A percentile compares a stretch with the other conserved stretches of the same genome.
phyloP scores from a whole-genome alignment of 2,113 vertebrate genomes.

The Tragelaphus strepsiceros region DNA sequence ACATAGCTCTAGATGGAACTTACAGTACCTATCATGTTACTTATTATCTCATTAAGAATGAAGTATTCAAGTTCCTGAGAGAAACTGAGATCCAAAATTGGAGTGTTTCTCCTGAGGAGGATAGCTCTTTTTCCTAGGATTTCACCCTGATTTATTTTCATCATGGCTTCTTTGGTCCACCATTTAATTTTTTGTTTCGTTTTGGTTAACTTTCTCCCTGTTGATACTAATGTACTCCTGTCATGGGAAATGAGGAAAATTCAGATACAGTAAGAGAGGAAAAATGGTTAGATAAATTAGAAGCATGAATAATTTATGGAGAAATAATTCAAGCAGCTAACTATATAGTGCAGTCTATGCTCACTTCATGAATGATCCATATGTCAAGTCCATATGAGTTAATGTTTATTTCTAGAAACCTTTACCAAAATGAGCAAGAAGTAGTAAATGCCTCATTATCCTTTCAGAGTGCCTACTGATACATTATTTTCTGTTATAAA shows the following conservation, averaged over 20 bases:
- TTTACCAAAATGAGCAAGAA: constrained; percentile 64
- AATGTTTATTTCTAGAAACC: constrained; percentile 70
- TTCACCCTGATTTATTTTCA: constrained; percentile 48
- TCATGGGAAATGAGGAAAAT: constrained; percentile 69
- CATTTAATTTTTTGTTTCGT: neutral
- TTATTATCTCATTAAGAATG: neutral
- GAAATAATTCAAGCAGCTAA: constrained; percentile 76
- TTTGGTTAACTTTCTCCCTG: constrained; percentile 48
- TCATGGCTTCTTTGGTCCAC: constrained; percentile 51
- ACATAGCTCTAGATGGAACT: neutral
- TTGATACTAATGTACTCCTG: constrained; percentile 37
- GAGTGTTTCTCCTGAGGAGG: neutral
- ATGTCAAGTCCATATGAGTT: constrained; percentile 54
- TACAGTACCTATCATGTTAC: neutral
- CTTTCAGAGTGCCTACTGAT: constrained; percentile 39
- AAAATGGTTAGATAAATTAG: constrained; percentile 76
- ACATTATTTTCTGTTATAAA: constrained; percentile 39
- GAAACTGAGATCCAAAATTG: neutral
- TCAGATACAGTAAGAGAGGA: constrained; percentile 71
- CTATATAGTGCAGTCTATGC: constrained; percentile 56
- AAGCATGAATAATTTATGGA: constrained; percentile 78
- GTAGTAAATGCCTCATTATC: constrained; percentile 68
- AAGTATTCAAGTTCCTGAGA: neutral
- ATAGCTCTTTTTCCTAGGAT: neutral
- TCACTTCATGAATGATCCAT: constrained; percentile 68